These are phyloP conservation scores for Leptopilina boulardi DNA, from an alignment of 1,140 invertebrate species.

Conservation along the genomic window DNA sequence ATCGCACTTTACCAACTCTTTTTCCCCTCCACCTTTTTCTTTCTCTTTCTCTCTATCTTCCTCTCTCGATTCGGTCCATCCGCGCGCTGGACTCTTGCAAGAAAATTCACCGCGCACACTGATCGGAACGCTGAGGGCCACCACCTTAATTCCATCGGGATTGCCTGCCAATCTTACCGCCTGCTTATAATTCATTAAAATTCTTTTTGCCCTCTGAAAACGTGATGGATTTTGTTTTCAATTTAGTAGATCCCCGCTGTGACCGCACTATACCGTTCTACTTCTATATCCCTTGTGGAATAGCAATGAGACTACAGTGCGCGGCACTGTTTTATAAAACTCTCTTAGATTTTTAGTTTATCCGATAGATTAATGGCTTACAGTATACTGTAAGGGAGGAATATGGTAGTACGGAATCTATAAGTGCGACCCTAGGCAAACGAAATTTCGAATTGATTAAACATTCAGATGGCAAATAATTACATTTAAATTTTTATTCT, in stretches of 20 bases:
- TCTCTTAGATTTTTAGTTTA: background rate
- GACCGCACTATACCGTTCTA: constrained; percentile 60
- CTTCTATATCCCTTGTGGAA: constrained; percentile 66
- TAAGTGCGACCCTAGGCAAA: no score
- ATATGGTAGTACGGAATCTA: no score
- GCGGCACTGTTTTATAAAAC: constrained; percentile 14
- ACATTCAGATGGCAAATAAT: no score
- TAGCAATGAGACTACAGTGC: constrained; percentile 70
- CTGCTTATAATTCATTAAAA: constrained; percentile 75
- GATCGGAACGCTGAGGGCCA: constrained; percentile 60
- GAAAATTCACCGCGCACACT: constrained; percentile 59
- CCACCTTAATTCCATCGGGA: constrained; percentile 67
- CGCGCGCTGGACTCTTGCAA: constrained; percentile 52
- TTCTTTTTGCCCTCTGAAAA: constrained; percentile 73
- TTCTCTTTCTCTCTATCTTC: constrained; percentile 59
- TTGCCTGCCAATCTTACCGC: constrained; percentile 66
- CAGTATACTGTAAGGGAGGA: constrained; percentile 19
- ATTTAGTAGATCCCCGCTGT: constrained; percentile 73
- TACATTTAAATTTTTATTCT: no score
- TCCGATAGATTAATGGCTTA: background rate
- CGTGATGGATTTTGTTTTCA: constrained; percentile 76
- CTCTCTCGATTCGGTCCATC: constrained; percentile 53
- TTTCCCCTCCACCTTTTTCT: constrained; percentile 53
- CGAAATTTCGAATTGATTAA: no score
- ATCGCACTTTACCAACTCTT: constrained; percentile 25